These are phyloP conservation scores for Candidula unifasciata DNA, from an alignment of 2,888 invertebrate species.

Conservation along the genomic window DNA sequence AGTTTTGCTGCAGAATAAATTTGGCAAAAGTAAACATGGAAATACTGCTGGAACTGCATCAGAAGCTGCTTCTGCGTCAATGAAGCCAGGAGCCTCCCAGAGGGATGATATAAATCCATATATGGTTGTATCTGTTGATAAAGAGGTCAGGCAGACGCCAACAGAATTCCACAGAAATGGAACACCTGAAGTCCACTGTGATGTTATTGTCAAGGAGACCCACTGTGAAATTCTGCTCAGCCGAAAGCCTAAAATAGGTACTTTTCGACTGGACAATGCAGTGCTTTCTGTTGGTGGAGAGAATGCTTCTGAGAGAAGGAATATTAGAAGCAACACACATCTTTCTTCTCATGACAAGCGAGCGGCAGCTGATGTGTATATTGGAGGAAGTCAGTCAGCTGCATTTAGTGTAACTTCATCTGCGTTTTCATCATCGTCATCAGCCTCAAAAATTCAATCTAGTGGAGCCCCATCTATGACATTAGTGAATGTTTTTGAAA, in stretches of 20 bases:
- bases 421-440: slow-evolving; percentile 37
- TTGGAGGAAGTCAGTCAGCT: slow-evolving; percentile 28
- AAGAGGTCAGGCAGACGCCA: slow-evolving; percentile 45
- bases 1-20: slow-evolving; percentile 23
- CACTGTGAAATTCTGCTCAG: slow-evolving; percentile 49
- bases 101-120: slow-evolving; percentile 51
- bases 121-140: slow-evolving; percentile 56
- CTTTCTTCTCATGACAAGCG: slow-evolving; percentile 43
- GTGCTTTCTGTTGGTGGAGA: slow-evolving; percentile 10
- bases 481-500: slow-evolving; percentile 5
- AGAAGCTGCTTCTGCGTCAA: not conserved
- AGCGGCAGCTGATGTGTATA: slow-evolving; percentile 36
- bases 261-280: slow-evolving; percentile 17
- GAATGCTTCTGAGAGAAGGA: slow-evolving; percentile 22
- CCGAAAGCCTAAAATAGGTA: slow-evolving; percentile 44
- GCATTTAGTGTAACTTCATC: slow-evolving; percentile 34
- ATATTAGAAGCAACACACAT: slow-evolving; percentile 43
- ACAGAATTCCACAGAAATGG: slow-evolving; percentile 46
- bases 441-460: slow-evolving; percentile 29
- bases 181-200: slow-evolving; percentile 47
- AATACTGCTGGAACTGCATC: not conserved
- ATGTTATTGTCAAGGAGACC: slow-evolving; percentile 51
- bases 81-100: not conserved
- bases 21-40: slow-evolving; percentile 6
- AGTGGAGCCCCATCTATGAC: slow-evolving; percentile 17